Percentiles rank a stretch among this genome's conserved stretches.
Evolutionary conservation across 2,888 invertebrate genomes (phyloP).

Genomic region (Cerastis rubricosa): DNA sequence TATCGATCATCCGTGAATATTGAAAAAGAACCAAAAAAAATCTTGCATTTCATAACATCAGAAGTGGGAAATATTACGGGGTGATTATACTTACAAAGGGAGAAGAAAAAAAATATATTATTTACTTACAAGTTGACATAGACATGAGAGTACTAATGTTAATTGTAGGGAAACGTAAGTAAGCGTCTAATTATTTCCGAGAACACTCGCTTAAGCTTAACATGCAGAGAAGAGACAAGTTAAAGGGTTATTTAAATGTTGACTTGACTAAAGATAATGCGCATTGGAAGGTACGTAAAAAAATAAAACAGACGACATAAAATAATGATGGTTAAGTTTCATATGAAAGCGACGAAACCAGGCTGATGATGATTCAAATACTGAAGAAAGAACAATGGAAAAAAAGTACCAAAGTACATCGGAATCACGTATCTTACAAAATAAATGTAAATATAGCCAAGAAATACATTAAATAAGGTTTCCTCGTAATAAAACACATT

Average conservation of each 20-base stretch:
- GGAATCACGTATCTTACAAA: not conserved
- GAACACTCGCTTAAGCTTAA: slow-evolving; percentile 1
- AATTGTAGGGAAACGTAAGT: slow-evolving; percentile 1
- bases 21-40: not conserved
- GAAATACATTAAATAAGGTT: slow-evolving; percentile 11
- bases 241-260: slow-evolving; percentile 1
- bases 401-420: not conserved
- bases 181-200: slow-evolving; percentile 19
- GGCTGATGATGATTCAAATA: not conserved
- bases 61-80: not conserved
- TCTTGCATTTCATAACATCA: not conserved
- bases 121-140: not conserved
- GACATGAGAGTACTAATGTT: not conserved
- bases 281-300: not conserved
- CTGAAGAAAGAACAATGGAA: not conserved
- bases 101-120: not conserved
- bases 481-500: slow-evolving; percentile 13
- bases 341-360: not conserved
- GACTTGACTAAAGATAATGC: not conserved
- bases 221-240: not conserved
- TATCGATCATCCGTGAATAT: not conserved
- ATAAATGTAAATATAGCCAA: not conserved
- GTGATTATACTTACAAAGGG: not conserved
- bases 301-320: not conserved
- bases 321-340: not conserved